A percentile compares a stretch with the other conserved stretches of the same genome.
Conservation (phyloP, 2,888 invertebrate genomes). For the Drosophila pegasa region DNA sequence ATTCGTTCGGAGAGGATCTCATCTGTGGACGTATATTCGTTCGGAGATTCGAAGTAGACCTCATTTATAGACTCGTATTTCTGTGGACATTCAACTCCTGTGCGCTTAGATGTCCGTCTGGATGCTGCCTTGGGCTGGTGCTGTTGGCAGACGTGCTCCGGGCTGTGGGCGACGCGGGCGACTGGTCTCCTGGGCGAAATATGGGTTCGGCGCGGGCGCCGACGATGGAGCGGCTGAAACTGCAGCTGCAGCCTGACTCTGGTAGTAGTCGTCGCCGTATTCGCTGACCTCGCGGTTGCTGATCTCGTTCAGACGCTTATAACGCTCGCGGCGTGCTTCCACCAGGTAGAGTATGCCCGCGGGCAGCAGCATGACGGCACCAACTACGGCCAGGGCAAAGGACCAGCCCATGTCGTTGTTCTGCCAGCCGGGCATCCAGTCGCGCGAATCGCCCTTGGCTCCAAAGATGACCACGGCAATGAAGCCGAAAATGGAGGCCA, state of each 20-base stretch:
- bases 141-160: constrained; percentile 61
- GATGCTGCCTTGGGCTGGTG: constrained; percentile 84
- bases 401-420: constrained; percentile 98
- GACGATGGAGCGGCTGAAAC: constrained; percentile 45
- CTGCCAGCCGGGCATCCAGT: constrained; percentile 98
- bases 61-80: constrained; percentile 3
- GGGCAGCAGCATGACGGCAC: constrained; percentile 90
- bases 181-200: constrained; percentile 75
- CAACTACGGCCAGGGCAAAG: constrained; percentile 93
- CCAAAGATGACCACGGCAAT: constrained; percentile 95
- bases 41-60: constrained; percentile 26
- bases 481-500: constrained; percentile 92
- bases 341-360: constrained; percentile 92
- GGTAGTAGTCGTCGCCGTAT: constrained; percentile 86
- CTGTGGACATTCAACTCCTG: not conserved
- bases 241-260: constrained; percentile 58
- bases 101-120: constrained; percentile 89
- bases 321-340: constrained; percentile 92
- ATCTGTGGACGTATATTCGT: not conserved
- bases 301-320: constrained; percentile 90
- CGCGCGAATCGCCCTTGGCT: constrained; percentile 94
- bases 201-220: constrained; percentile 43
- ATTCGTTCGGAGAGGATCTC: constrained; percentile 25
- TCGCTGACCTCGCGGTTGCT: constrained; percentile 88
- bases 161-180: constrained; percentile 81